Percentiles rank a stretch among this genome's conserved stretches.
Conservation (phyloP, 2,113 vertebrate species). For the Mus musculus region GRCm39 chr3:156527001-156527500, state of each 20-base stretch:
- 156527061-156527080: constrained; percentile 58
- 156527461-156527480: constrained; percentile 12
- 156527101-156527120: neutral
- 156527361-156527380: neutral
- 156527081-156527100: constrained; percentile 4
- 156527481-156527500: neutral
- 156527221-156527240: constrained; percentile 66
- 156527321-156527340: constrained; percentile 60
- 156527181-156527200: constrained; percentile 48
- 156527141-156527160: constrained; percentile 5
- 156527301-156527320: constrained; percentile 53
- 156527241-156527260: constrained; percentile 50
- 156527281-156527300: constrained; percentile 39
- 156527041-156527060: constrained; percentile 70
- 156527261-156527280: constrained; percentile 65
- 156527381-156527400: constrained; percentile 63
- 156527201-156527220: constrained; percentile 58
- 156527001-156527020: constrained; percentile 49
- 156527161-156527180: constrained; percentile 26
- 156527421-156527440: neutral
- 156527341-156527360: constrained; percentile 45
- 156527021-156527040: constrained; percentile 58
- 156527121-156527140: neutral
- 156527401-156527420: constrained; percentile 42
- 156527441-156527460: neutral